phyloP scores from a whole-genome alignment of 2,797 vertebrate species.

The Spinus olivaceus region DNA sequence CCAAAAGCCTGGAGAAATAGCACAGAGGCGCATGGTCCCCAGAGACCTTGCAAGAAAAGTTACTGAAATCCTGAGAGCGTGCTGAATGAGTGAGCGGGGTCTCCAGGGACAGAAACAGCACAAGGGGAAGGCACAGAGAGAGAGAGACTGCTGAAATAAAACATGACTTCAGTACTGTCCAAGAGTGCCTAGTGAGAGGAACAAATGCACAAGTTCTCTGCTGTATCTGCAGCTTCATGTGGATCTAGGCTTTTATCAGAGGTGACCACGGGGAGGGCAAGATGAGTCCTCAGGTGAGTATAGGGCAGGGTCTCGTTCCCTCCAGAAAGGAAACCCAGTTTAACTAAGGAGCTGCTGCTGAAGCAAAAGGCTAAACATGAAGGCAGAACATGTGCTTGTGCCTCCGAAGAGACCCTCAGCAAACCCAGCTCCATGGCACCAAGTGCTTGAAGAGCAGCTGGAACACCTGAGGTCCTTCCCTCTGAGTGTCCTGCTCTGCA shows the following conservation, averaged over 20 bases:
- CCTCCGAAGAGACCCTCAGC: not conserved
- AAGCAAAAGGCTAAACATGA: not conserved
- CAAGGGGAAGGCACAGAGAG: not conserved
- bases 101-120: constrained; percentile 1
- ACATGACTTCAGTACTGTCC: not conserved
- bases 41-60: constrained; percentile 29
- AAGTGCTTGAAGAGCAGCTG: not conserved
- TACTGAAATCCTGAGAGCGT: constrained; percentile 22
- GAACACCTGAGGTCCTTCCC: not conserved
- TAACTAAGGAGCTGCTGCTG: not conserved
- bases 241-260: not conserved
- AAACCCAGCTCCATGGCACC: not conserved
- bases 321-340: not conserved
- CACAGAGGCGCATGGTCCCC: not conserved
- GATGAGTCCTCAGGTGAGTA: not conserved
- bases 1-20: constrained; percentile 39
- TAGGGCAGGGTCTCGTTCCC: not conserved
- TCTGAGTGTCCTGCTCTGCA: not conserved
- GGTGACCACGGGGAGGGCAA: not conserved
- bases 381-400: not conserved
- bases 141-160: not conserved
- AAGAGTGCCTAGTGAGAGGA: not conserved
- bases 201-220: not conserved
- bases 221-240: not conserved
- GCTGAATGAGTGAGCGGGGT: not conserved